Base-by-base conservation (phyloP, 2,113 vertebrate genomes). In the Sciurus niger region DNA sequence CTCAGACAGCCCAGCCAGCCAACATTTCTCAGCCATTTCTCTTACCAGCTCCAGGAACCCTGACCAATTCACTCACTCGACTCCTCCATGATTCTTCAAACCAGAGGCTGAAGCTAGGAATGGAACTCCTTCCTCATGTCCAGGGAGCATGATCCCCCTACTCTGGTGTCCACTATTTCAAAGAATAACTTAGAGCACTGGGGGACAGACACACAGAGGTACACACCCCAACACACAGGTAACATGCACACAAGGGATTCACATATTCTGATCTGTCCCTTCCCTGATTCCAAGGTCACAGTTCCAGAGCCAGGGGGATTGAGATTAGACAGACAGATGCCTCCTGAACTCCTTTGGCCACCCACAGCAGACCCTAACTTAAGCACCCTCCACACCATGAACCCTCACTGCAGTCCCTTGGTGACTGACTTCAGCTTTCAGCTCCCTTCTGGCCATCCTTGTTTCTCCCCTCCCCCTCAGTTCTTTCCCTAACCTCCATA, bases 251-350 rank as follows among this genome's bases (percentile, higher is more conserved):
- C 28, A 5, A 0, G 20, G 18, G 46, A 92, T 70, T 68, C 32
- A 40, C 48, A 24, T n/a, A 48, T 32, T 70, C 77, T n/a, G 12
- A 90, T 40, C 60, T 46, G 63, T 34, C 68, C 48, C 63, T 24
- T 85, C 82, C 55, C 40, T 10, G 37, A 86, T 24, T 37, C 94
- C 88, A 83, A 95, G 85, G 85, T 80, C 68, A 90, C 74, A 7
- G 51, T n/a, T 73, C 74, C 65, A 48, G 88, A 72, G 53, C 72
- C 53, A 55, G 30, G 12, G 28, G 70, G 74, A 4, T 67, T 53
- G 28, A 79, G 48, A 25, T 51, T 28, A 55, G 72, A 76, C 8
- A 63, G 72, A 80, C 4, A 63, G 60, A 63, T 28, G 83, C 32
- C 43, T 65, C 46, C n/a, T 18, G n/a, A 87, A 68, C 30, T 7